Percentiles rank a stretch among this genome's conserved stretches.
These are phyloP conservation scores for Plectrocnemia conspersa DNA, from an alignment of 1,140 invertebrate species.

Conservation along the genomic window DNA sequence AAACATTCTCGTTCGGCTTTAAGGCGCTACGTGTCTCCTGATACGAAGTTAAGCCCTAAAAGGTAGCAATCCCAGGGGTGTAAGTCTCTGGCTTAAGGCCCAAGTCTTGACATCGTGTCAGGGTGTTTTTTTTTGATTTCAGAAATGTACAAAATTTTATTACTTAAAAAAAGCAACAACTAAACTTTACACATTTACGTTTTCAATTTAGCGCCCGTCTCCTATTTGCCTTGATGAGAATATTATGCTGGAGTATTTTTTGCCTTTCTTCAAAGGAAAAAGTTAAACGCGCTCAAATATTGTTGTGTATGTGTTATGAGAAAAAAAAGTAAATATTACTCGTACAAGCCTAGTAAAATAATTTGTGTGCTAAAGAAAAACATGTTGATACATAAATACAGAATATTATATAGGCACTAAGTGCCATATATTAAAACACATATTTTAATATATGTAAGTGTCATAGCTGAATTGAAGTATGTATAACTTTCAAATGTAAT, in stretches of 20 bases:
- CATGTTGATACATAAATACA: too few species aligned
- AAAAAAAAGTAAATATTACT: too few species aligned
- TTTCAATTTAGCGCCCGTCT: background rate
- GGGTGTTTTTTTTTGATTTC: slow-evolving; percentile 12
- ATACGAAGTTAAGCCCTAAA: slow-evolving; percentile 21
- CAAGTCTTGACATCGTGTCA: slow-evolving; percentile 20
- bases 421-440: too few species aligned
- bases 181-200: too few species aligned
- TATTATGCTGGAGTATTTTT: background rate
- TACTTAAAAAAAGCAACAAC: background rate
- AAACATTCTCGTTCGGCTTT: background rate
- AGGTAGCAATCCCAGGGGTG: slow-evolving; percentile 17
- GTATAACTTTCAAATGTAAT: too few species aligned
- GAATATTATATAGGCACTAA: too few species aligned
- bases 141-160: slow-evolving; percentile 14
- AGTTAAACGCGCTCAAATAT: background rate
- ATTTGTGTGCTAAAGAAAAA: too few species aligned
- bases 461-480: too few species aligned
- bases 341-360: too few species aligned
- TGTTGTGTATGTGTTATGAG: background rate
- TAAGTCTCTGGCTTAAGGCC: slow-evolving; percentile 16
- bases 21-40: slow-evolving; percentile 1
- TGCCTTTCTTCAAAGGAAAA: background rate
- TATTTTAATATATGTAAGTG: too few species aligned
- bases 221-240: background rate